Evolutionary conservation across 2,888 invertebrate species (phyloP), one percentile per base, ranked within the genome.

Genomic region (Alentia gelatinosa): DNA sequence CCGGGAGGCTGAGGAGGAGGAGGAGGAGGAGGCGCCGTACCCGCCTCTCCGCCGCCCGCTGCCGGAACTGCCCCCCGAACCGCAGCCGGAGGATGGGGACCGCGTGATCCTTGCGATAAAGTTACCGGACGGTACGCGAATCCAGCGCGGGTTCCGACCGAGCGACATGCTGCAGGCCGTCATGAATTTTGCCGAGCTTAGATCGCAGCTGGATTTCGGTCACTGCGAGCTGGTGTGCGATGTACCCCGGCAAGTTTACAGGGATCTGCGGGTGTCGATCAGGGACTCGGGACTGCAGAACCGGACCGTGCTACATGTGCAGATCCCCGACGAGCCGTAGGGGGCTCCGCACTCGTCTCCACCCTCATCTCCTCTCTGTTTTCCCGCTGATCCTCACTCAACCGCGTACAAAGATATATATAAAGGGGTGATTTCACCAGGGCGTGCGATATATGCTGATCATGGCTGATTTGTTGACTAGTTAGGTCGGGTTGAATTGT

Each of bases 151-250:
- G 91, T 94, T 94, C 91, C 91, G 93, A 30, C 92, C 93, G 7
- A 35, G 50, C 33, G 94, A 94, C 47, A 86, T 74, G 26, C 91
- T 94, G 40, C 88, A 91, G 26, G 40, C 91, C 47, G 93, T 94
- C 74, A 89, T 93, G 91, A 91, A 93, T 89, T 94, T 93, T 93
- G 94, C 94, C 1, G 94, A 94, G 91, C 93, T 94, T 68, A 75
- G 90, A 3, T 91, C 91, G 56, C 89, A 92, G 33, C 89, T 92
- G 35, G 92, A 93, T 40, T 93, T 93, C 84, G 91, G 92, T 74
- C 91, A 92, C 35, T 93, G 91, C 63, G 91, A 92, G 47, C 88
- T 94, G 0, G 93, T 92, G 1, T 93, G 94, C 91, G 93, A 93
- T 91, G 93, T 93, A 47, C 94, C 94, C 5, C 89, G 92, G 63